Evolutionary conservation across 2,888 invertebrate species (phyloP), one percentile per base, ranked within the genome.

Genomic region (Standfussiana lucernea): DNA sequence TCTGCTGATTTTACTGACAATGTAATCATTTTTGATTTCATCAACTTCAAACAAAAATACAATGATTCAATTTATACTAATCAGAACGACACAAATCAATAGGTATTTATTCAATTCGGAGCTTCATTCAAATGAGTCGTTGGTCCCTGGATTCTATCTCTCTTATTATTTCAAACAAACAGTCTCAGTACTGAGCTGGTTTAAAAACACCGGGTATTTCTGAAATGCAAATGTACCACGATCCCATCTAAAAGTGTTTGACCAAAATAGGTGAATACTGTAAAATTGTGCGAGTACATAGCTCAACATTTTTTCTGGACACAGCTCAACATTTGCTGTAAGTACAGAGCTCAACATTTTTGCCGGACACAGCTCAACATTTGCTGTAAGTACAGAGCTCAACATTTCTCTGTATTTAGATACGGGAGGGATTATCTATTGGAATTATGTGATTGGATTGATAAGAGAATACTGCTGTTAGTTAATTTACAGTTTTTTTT

Each of bases 231-330:
- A 84, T 80, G 24, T 79, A 59, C 64, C 32, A 42, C 50, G 56
- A 68, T 68, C 50, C 47, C 24, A 79, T 61, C 71, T 84, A 80
- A 84, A 78, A 65, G 32, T 59, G 64, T 70, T 80, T 89, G 89
- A 83, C 83, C 83, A 89, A 89, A 74, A 66, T 86, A 47, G 47
- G 56, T 28, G 70, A 69, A 88, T 85, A 89, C 88, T 47, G 89
- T 89, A 88, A 90, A 90, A 89, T 90, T 90, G 84, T 84, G 87
- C 88, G 88, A 90, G 86, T 89, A 86, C 87, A n/a, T n/a, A 86
- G 83, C 84, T 88, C 62, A 77, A 62, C 28, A 42, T 59, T 81
- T 89, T 91, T 86, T 79, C 84, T 86, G 83, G 83, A 88, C 87
- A 71, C 77, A 56, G 47, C 59, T 77, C 47, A 18, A 37, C 40